Evolutionary conservation across 2,113 vertebrate species (phyloP).

Genomic region (Brienomyrus brachyistius): DNA sequence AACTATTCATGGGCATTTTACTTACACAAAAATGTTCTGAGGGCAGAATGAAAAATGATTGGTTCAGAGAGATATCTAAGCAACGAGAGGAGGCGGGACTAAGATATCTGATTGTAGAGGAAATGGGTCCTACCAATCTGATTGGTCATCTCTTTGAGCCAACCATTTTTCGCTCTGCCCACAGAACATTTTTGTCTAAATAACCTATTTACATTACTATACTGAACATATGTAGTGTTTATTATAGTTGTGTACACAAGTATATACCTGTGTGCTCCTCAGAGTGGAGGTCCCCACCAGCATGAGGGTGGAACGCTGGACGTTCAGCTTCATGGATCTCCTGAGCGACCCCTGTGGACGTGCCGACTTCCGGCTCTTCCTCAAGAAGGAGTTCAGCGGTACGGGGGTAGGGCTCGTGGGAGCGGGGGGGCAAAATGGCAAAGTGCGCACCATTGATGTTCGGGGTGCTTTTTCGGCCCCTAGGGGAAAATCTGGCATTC

Average conservation of each 20-base stretch:
- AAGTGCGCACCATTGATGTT: background rate
- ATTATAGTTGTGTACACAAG: too few relatives aligned
- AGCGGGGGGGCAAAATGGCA: background rate
- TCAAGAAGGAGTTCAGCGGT: slow-evolving; percentile 99
- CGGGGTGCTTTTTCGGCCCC: background rate
- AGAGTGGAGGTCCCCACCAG: slow-evolving; percentile 86
- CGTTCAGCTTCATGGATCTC: slow-evolving; percentile 85
- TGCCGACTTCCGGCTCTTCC: slow-evolving; percentile 87
- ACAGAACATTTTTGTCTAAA: background rate
- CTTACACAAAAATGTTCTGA: background rate
- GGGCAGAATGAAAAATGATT: background rate
- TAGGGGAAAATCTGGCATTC: slow-evolving; percentile 93
- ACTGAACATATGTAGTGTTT: background rate
- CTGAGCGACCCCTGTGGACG: slow-evolving; percentile 83
- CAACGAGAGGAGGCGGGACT: background rate
- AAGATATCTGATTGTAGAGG: background rate
- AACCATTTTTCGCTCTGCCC: background rate
- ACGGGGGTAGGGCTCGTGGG: background rate
- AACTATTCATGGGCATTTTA: slow-evolving; percentile 30
- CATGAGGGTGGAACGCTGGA: slow-evolving; percentile 90
- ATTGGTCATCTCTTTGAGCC: background rate
- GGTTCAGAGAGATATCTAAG: background rate
- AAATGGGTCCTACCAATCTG: background rate
- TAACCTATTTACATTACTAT: background rate
- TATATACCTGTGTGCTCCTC: background rate